Evolutionary conservation across 2,888 invertebrate genomes (phyloP).

Genomic region (Anoncus sp.): DNA sequence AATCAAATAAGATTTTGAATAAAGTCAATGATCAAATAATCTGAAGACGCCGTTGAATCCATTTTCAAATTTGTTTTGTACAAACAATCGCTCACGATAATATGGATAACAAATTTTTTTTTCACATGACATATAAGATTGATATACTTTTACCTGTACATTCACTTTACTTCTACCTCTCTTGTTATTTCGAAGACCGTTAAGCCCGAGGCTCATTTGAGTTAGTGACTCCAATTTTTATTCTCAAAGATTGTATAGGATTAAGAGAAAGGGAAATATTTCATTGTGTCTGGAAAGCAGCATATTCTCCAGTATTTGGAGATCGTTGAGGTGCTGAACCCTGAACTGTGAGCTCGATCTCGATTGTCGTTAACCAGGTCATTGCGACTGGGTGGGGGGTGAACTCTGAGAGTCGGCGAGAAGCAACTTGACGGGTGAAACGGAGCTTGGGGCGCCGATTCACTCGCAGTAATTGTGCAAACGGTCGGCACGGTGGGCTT

Average conservation of each 20-base stretch:
- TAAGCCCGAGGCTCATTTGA: too few relatives aligned
- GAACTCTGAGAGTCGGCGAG: slow-evolving; percentile 35
- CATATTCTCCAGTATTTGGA: background rate
- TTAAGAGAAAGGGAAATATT: background rate
- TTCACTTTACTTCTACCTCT: too few relatives aligned
- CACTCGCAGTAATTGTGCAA: slow-evolving; percentile 60
- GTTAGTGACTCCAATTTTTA: background rate
- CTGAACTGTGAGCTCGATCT: slow-evolving; percentile 42
- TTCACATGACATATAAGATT: too few relatives aligned
- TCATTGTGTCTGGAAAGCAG: slow-evolving; percentile 1
- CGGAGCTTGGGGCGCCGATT: slow-evolving; percentile 40
- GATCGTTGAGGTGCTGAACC: slow-evolving; percentile 5
- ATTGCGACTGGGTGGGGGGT: slow-evolving; percentile 39
- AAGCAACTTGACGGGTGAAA: slow-evolving; percentile 39
- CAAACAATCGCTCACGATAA: too few relatives aligned
- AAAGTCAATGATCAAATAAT: too few relatives aligned
- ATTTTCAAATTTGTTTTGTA: too few relatives aligned
- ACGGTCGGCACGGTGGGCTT: slow-evolving; percentile 53
- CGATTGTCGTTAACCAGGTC: slow-evolving; percentile 55
- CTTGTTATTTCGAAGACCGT: too few relatives aligned
- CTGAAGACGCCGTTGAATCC: too few relatives aligned
- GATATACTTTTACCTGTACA: too few relatives aligned
- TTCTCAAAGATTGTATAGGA: background rate
- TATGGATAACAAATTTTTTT: too few relatives aligned
- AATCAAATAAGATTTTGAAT: too few relatives aligned